These are phyloP conservation scores for Telmatochromis sp. DNA, from an alignment of 2,113 vertebrate species.

Conservation along the genomic window DNA sequence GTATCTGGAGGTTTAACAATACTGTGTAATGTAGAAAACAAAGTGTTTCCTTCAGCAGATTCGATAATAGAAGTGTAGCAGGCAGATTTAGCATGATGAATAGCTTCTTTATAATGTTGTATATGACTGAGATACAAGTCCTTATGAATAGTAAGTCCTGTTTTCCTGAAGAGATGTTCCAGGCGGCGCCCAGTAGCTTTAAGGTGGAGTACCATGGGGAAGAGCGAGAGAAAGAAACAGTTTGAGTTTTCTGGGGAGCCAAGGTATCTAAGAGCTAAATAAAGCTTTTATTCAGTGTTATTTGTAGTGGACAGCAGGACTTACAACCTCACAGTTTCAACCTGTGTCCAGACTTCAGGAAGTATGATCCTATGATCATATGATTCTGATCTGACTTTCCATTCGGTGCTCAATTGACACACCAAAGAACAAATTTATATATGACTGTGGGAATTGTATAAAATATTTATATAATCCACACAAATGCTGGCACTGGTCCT, in stretches of 20 bases:
- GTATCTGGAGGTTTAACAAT: background rate
- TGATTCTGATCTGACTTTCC: background rate
- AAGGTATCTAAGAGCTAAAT: background rate
- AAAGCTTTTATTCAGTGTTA: background rate
- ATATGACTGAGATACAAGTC: background rate
- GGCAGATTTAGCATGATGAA: background rate
- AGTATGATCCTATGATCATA: background rate
- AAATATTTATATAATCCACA: background rate
- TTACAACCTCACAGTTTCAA: background rate
- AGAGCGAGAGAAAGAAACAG: background rate
- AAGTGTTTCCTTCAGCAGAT: background rate
- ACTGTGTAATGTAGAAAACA: background rate
- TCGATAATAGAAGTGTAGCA: background rate
- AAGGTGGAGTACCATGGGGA: background rate
- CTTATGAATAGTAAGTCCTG: background rate
- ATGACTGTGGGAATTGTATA: background rate
- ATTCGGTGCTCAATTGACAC: background rate
- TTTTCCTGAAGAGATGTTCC: background rate
- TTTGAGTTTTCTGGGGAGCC: background rate
- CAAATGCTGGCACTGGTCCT: fast-evolving
- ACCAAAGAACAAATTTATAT: background rate
- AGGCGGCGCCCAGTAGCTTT: background rate
- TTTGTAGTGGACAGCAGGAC: fast-evolving
- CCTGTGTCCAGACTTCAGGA: background rate
- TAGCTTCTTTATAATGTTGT: background rate